A percentile compares a stretch with the other conserved stretches of the same genome.
Evolutionary conservation across 2,113 vertebrate genomes (phyloP).

Genomic region (Colaptes auratus): DNA sequence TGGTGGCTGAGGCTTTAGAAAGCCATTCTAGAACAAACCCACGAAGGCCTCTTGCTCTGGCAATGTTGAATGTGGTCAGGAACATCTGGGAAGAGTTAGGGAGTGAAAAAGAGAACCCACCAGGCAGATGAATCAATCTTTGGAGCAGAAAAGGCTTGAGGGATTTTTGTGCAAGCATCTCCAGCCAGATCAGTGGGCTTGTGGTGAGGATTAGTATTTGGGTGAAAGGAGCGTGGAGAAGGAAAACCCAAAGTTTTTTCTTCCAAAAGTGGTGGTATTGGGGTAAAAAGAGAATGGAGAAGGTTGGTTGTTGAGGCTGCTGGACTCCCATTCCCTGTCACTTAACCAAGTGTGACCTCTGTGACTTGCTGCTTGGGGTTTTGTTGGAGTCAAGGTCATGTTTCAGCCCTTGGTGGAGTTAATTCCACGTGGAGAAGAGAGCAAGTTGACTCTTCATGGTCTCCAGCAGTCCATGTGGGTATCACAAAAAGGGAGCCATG

Average conservation of each 20-base stretch:
- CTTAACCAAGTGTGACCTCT: not conserved
- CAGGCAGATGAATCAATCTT: not conserved
- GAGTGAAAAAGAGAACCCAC: not conserved
- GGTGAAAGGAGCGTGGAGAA: too few relatives aligned
- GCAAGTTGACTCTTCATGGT: not conserved
- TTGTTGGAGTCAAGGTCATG: not conserved
- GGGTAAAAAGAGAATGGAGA: not conserved
- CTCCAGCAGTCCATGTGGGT: too few relatives aligned
- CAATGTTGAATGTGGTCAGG: not conserved
- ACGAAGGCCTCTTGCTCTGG: not conserved
- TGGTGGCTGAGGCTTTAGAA: not conserved
- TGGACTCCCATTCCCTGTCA: not conserved
- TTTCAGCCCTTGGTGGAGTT: not conserved
- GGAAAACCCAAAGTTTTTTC: not conserved
- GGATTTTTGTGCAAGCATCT: fast-evolving
- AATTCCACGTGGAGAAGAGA: not conserved
- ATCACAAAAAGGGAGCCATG: not conserved
- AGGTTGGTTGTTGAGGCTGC: not conserved
- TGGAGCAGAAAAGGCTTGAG: not conserved
- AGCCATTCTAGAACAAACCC: not conserved
- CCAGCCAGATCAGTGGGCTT: not conserved
- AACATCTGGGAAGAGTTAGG: not conserved
- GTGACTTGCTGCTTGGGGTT: not conserved
- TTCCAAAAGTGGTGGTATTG: not conserved
- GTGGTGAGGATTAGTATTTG: too few relatives aligned